phyloP scores from a whole-genome alignment of 2,113 vertebrate species.

The Chrysemys picta region DNA sequence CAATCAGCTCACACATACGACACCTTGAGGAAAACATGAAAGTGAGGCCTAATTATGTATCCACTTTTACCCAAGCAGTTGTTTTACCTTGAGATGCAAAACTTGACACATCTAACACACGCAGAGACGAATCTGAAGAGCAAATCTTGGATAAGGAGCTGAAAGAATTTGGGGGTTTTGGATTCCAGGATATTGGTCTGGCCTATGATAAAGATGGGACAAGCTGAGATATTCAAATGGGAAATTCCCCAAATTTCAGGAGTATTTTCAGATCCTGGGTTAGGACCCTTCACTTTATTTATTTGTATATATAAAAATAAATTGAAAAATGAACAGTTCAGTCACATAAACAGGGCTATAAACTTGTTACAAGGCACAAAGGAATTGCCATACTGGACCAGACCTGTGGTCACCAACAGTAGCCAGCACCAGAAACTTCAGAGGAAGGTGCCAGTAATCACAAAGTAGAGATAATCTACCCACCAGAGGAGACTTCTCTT shows the following conservation, averaged over 20 bases:
- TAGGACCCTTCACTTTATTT: fast-evolving
- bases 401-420: fast-evolving
- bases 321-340: neutral
- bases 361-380: fast-evolving
- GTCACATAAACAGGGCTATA: fast-evolving
- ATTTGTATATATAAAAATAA: neutral
- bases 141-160: neutral
- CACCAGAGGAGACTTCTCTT: neutral
- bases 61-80: neutral
- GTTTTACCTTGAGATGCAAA: slow-evolving; percentile 38
- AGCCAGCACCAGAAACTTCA: neutral
- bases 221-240: neutral
- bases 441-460: neutral
- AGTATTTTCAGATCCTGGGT: neutral
- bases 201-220: neutral
- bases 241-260: neutral
- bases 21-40: slow-evolving; percentile 30
- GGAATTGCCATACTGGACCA: neutral
- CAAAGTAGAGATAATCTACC: neutral
- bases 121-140: slow-evolving; percentile 6
- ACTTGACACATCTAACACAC: neutral
- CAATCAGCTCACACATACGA: slow-evolving; percentile 48
- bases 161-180: neutral
- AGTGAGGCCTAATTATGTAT: neutral
- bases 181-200: neutral